phyloP scores from a whole-genome alignment of 2,797 vertebrate genomes.

The Dendrocincla fuliginosa region DNA sequence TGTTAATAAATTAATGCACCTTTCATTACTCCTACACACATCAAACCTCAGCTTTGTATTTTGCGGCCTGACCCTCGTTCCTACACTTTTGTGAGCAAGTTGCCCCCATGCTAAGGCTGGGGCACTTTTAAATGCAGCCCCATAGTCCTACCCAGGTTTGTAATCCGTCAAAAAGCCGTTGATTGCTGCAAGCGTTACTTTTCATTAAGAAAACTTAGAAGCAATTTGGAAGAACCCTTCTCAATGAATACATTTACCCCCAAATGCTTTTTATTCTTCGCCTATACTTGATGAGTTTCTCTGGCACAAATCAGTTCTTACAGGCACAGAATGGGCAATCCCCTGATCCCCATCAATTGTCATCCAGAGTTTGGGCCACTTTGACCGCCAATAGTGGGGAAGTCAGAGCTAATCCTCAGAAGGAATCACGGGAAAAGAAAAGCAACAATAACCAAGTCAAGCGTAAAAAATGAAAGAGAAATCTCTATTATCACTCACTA shows the following conservation, averaged over 20 bases:
- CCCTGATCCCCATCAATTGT: conserved; percentile 98
- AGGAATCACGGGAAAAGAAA: conserved; percentile 99
- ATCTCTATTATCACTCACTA: conserved; percentile 99
- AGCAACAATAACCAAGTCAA: conserved; percentile 99
- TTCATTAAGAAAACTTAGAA: conserved; percentile 85
- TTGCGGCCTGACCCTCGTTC: conserved; percentile 49
- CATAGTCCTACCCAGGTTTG: conserved; percentile 76
- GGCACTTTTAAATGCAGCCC: conserved; percentile 72
- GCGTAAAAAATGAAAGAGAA: conserved; percentile 99
- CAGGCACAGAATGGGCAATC: conserved; percentile 89
- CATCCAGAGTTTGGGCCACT: conserved; percentile 93
- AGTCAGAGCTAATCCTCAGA: conserved; percentile 99
- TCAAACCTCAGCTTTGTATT: conserved; percentile 66
- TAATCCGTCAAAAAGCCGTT: conserved; percentile 83
- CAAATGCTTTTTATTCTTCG: conserved; percentile 82
- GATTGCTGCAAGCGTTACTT: conserved; percentile 85
- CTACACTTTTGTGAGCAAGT: conserved; percentile 68
- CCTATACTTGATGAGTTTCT: conserved; percentile 87
- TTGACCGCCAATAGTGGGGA: conserved; percentile 95
- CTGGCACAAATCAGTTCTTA: conserved; percentile 85
- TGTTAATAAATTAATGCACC: conserved; percentile 59
- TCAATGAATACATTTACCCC: conserved; percentile 86
- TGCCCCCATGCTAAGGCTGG: conserved; percentile 71
- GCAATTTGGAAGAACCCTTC: conserved; percentile 82
- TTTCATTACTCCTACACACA: conserved; percentile 48